Base-by-base conservation (phyloP, 2,797 vertebrate species). In the Rhabdomys pumilio region DNA sequence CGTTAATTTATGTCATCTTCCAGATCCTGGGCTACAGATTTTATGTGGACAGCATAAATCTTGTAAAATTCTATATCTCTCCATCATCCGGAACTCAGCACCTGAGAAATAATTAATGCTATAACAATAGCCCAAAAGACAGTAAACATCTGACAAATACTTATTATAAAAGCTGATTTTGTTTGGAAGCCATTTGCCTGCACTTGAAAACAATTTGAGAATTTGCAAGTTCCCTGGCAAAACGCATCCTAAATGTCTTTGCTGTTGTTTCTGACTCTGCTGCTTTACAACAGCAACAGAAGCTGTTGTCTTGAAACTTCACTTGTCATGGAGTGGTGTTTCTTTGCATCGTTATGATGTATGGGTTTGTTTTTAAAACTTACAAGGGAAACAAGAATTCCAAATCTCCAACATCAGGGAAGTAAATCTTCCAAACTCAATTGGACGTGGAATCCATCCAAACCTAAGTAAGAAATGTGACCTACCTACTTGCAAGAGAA, bases 401-500 rank as follows among this genome's bases (percentile, higher is more conserved):
- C 29, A 89, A 94, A 92, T 19, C 1, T 86, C 69, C 29, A 90
- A 26, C 89, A 93, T 90, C 47, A 83, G 24, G 44, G 80, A 93
- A 97, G 93, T 93, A 94, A 96, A 93, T 41, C 65, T 69, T 94
- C 19, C 87, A 75, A n/a, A 69, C 4, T 4, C 61, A 89, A 63
- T 1, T 38, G 53, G 57, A 84, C n/a, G 91, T 2, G 81, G 4
- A 75, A 55, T 75, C 59, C 82, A 67, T 92, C 80, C 44, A 89
- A 92, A 90, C 4, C n/a, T 85, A 89, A 93, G 10, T 38, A 96
- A 91, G 47, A 96, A 94, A 94, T 75, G 57, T 55, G 14, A 90
- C 14, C 17, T 53, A 76, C 8, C 13, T 77, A 50, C 44, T 12
- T 55, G 9, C 47, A 69, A 94, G 47, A 83, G 8, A 95, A 89